Base-by-base conservation (phyloP, 2,113 vertebrate genomes). In the Oryzias celebensis region DNA sequence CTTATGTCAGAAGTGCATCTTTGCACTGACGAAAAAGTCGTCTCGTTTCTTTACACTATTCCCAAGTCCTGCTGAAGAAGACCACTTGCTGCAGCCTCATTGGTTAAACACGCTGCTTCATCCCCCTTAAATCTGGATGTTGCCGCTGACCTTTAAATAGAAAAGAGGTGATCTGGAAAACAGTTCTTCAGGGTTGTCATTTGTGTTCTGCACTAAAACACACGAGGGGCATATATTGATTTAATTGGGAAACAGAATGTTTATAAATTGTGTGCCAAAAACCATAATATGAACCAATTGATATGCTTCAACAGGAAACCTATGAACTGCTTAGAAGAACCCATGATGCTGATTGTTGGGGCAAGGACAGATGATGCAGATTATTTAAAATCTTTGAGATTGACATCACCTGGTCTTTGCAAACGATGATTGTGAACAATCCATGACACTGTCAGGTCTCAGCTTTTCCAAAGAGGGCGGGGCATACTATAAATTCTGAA, bases 71-170 rank as follows among this genome's bases (percentile, higher is more conserved):
- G 31, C 8, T 8, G 8, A 36, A 2, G 36, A 36, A 10, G 54
- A 57, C 0, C 52, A 56, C 45, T 54, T 41, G 28, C 42, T 16
- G 1, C 41, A 45, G 22, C 20, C 45, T 49, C 31, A 10, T 8
- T 22, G 7, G 26, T 49, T 7, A 43, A 23, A 14, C 59, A 12
- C 17, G 13, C 7, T 1, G 23, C 18, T 7, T 56, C 31, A 28
- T 42, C 43, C 36, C 7, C 18, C 20, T 44, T 7, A 69, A 44
- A 73, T 54, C 23, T 22, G 4, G 18, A 8, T 24, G 51, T 24
- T 17, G 20, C 22, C 2, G 23, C n/a, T 70, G 67, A 80, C 65
- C 58, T 73, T 73, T 55, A 59, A 4, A 24, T 44, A 51, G 47
- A 14, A 75, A 53, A 22, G 36, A 20, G 23, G 17, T 64, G 13